These are phyloP conservation scores for Etia nguti DNA, from an alignment of 2,113 vertebrate genomes.

Conservation along the genomic window DNA sequence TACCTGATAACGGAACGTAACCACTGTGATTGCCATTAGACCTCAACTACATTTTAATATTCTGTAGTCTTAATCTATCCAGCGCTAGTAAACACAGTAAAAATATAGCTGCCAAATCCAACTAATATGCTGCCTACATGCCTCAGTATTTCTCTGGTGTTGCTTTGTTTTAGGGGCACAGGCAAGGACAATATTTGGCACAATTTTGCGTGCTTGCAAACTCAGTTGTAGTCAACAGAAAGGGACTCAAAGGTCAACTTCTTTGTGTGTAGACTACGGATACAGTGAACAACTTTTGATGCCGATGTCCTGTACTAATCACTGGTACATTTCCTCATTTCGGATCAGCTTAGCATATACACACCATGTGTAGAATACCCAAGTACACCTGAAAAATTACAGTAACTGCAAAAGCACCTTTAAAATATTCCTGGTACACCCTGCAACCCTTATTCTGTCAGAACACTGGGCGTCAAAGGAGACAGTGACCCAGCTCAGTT, in stretches of 20 bases:
- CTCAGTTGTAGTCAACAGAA: not conserved
- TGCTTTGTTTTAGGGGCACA: not conserved
- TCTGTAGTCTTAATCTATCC: not conserved
- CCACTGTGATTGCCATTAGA: not conserved
- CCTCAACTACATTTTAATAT: not conserved
- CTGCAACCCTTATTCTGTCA: not conserved
- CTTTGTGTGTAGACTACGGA: not conserved
- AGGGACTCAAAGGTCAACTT: not conserved
- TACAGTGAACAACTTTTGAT: not conserved
- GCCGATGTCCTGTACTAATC: not conserved
- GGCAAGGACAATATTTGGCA: not conserved
- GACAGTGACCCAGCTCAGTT: slow-evolving; percentile 3
- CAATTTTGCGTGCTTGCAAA: not conserved
- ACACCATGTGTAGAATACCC: not conserved
- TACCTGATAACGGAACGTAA: not conserved
- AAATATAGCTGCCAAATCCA: not conserved
- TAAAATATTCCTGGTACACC: not conserved
- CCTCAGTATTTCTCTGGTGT: not conserved
- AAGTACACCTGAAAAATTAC: not conserved
- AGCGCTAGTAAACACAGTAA: not conserved
- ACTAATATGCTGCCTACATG: not conserved
- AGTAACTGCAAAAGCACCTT: not conserved
- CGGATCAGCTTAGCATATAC: not conserved
- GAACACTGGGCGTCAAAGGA: not conserved
- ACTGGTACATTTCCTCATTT: not conserved